Base-by-base conservation (phyloP, 2,797 vertebrate species). In the Rhinella marina region DNA sequence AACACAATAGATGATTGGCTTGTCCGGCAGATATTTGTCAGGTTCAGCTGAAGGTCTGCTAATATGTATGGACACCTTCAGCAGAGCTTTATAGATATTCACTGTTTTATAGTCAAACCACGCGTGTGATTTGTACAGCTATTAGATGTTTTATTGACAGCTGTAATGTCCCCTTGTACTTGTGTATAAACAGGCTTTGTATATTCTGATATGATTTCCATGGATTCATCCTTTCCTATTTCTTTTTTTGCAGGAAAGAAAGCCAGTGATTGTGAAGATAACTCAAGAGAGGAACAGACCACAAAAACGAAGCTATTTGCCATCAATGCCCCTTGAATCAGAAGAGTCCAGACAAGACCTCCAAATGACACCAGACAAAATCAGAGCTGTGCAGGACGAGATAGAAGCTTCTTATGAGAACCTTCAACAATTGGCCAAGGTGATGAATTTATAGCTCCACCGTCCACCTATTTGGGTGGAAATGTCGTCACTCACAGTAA, bases 361-460 rank as follows among this genome's bases (percentile, higher is more conserved):
- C 0, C 93, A 96, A 90, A 96, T 97, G 92, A 93, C 96, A 90
- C 93, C 94, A 62, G 94, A 94, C n/a, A 95, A 94, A 0, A 95
- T 98, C 88, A 93, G 95, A 88, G 93, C 91, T 86, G 94, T 94
- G 0, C 97, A 97, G 91, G 93, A 92, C 0, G 56, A 82, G 32
- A 92, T 97, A 91, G 94, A 94, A 59, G 91, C 91, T 73, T 94
- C 96, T 87, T 97, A 96, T 0, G 90, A 92, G 85, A 90, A 88
- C 76, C 91, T 97, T 10, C 88, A 79, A 89, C 90, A 54, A 56
- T 91, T 95, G 93, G 91, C 95, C 87, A 93, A 97, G 96, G 97
- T 95, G 92, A 61, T n/a, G 5, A 16, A 78, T 66, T 13, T 50
- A 25, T 64, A 16, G 23, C 19, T 48, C 14, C 57, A 3, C 16